Conservation (phyloP, 2,797 vertebrate species). For the Ctenochaetus hawaiiensis region DNA sequence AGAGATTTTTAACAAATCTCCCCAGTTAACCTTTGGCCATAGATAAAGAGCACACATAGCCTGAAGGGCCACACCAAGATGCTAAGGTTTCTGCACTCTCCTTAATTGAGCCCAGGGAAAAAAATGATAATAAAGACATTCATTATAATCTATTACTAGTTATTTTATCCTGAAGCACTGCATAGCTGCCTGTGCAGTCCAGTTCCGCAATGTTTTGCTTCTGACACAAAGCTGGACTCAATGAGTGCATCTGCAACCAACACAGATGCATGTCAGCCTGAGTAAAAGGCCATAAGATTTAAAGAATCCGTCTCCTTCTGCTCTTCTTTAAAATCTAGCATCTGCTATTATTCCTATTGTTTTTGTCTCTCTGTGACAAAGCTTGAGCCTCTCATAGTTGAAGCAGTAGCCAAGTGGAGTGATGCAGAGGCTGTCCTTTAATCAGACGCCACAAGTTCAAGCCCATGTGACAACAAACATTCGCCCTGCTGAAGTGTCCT, state of each 20-base stretch:
- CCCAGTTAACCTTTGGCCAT: constrained; percentile 45
- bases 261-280: not conserved
- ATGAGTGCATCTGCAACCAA: not conserved
- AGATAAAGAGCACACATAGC: constrained; percentile 40
- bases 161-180: constrained; percentile 11
- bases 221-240: not conserved
- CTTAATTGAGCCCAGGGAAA: constrained; percentile 12
- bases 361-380: constrained; percentile 15
- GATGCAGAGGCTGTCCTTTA: constrained; percentile 36
- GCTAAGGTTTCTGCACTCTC: constrained; percentile 36
- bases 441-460: constrained; percentile 33
- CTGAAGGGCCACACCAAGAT: constrained; percentile 18
- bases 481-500: constrained; percentile 31
- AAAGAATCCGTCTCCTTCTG: too few relatives aligned
- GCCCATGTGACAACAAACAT: constrained; percentile 31
- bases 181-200: constrained; percentile 15
- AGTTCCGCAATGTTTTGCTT: constrained; percentile 21
- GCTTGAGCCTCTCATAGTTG: constrained; percentile 12
- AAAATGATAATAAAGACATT: constrained; percentile 46
- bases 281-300: not conserved
- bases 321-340: not conserved
- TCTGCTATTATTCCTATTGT: not conserved
- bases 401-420: constrained; percentile 19
- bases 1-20: constrained; percentile 18
- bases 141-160: constrained; percentile 31